These are phyloP conservation scores for Coleophora deauratella DNA, from an alignment of 2,888 invertebrate genomes.

Conservation along the genomic window DNA sequence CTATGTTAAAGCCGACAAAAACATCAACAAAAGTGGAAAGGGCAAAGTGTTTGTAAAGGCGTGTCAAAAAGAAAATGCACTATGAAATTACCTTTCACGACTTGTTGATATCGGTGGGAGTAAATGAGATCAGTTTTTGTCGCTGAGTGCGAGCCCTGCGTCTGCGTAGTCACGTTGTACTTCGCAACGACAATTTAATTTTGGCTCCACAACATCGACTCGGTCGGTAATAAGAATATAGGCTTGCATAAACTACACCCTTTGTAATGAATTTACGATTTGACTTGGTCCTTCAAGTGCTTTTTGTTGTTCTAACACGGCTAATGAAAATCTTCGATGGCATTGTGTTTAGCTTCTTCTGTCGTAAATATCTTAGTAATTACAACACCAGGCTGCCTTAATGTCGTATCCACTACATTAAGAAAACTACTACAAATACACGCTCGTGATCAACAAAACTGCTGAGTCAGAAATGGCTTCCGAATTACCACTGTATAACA, in stretches of 20 bases:
- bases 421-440: too few relatives aligned
- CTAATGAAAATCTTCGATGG: too few relatives aligned
- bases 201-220: neutral
- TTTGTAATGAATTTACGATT: too few relatives aligned
- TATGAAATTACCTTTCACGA: constrained; percentile 71
- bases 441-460: too few relatives aligned
- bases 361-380: too few relatives aligned
- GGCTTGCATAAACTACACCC: too few relatives aligned
- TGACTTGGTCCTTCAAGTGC: too few relatives aligned
- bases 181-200: constrained; percentile 45
- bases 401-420: too few relatives aligned
- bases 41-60: constrained; percentile 56
- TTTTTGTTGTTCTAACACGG: too few relatives aligned
- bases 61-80: constrained; percentile 63
- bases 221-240: constrained; percentile 14
- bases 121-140: constrained; percentile 67
- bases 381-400: too few relatives aligned
- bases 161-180: constrained; percentile 39
- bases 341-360: too few relatives aligned
- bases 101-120: constrained; percentile 55
- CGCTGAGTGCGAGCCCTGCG: constrained; percentile 32
- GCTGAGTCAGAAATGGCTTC: neutral
- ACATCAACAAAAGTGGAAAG: constrained; percentile 51
- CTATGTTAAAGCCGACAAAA: constrained; percentile 23
- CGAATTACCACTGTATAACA: neutral